Conservation (phyloP, 2,797 vertebrate species). For the Aldrovandia affinis region DNA sequence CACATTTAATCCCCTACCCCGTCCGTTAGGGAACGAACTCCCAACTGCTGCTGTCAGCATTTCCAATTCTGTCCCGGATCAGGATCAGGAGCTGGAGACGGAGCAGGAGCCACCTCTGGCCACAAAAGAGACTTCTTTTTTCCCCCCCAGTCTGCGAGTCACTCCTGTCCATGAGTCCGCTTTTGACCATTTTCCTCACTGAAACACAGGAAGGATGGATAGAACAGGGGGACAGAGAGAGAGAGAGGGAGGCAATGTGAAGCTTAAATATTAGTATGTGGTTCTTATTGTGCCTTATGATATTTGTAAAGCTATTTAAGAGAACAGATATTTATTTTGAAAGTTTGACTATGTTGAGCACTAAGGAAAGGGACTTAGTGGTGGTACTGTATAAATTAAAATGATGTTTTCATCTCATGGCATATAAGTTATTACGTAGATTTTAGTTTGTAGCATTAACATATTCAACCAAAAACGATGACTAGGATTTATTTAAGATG, state of each 20-base stretch:
- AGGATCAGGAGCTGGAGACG: constrained; percentile 1
- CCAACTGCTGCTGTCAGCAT: constrained; percentile 87
- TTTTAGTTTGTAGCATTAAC: constrained; percentile 92
- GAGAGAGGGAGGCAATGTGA: constrained; percentile 60
- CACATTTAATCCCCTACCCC: constrained; percentile 88
- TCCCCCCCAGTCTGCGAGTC: constrained; percentile 79
- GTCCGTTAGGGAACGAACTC: constrained; percentile 83
- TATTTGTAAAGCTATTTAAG: constrained; percentile 95
- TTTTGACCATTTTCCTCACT: constrained; percentile 34
- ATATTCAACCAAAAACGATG: constrained; percentile 95
- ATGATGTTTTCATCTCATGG: constrained; percentile 99
- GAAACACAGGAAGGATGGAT: constrained; percentile 63
- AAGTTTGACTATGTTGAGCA: constrained; percentile 92
- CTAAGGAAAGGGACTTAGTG: constrained; percentile 92
- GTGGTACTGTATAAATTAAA: constrained; percentile 91
- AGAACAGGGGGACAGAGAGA: no score
- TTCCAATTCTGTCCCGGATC: constrained; percentile 80
- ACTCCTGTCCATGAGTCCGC: constrained; percentile 68
- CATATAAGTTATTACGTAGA: constrained; percentile 99
- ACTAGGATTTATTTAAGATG: constrained; percentile 95
- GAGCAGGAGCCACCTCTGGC: constrained; percentile 76
- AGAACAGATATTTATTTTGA: constrained; percentile 97
- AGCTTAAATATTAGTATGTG: constrained; percentile 68
- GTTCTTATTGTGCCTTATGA: constrained; percentile 93
- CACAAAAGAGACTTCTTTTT: constrained; percentile 68